Conservation (phyloP, 2,888 invertebrate genomes). For the Brachycybe producta region DNA sequence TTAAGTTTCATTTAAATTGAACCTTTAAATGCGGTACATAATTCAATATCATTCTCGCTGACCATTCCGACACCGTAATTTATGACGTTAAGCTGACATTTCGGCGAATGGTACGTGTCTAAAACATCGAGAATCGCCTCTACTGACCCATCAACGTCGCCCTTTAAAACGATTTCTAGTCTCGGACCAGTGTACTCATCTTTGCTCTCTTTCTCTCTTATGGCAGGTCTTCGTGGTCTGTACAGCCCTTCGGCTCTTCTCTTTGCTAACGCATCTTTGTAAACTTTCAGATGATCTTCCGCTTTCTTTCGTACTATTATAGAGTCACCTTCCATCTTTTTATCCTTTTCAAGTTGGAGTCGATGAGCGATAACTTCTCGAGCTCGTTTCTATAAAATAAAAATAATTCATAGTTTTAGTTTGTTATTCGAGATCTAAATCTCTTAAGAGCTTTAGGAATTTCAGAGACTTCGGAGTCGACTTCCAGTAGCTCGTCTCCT, state of each 20-base stretch:
- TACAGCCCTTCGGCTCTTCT: slow-evolving; percentile 9
- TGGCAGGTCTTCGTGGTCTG: slow-evolving; percentile 34
- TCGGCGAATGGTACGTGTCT: slow-evolving; percentile 61
- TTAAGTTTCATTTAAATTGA: slow-evolving; percentile 18
- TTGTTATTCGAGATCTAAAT: background rate
- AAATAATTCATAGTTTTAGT: slow-evolving; percentile 8
- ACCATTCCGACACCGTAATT: slow-evolving; percentile 83
- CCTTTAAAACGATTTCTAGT: slow-evolving; percentile 53
- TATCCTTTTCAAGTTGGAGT: slow-evolving; percentile 43
- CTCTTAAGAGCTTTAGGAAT: slow-evolving; percentile 1
- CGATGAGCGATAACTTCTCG: slow-evolving; percentile 53
- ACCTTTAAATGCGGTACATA: slow-evolving; percentile 59
- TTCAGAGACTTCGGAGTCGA: slow-evolving; percentile 51
- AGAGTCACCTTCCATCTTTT: slow-evolving; percentile 49
- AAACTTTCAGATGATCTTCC: slow-evolving; percentile 44
- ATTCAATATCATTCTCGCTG: slow-evolving; percentile 65
- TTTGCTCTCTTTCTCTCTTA: slow-evolving; percentile 47
- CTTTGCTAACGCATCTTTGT: slow-evolving; percentile 14
- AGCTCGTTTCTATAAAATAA: slow-evolving; percentile 46
- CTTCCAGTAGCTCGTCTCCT: slow-evolving; percentile 77
- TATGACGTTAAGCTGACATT: slow-evolving; percentile 67
- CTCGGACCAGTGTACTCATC: slow-evolving; percentile 34
- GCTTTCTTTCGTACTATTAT: slow-evolving; percentile 51
- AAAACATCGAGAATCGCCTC: slow-evolving; percentile 88
- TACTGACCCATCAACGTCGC: slow-evolving; percentile 90